Base-by-base conservation (phyloP, 2,888 invertebrate species). In the Octodonta nipae region DNA sequence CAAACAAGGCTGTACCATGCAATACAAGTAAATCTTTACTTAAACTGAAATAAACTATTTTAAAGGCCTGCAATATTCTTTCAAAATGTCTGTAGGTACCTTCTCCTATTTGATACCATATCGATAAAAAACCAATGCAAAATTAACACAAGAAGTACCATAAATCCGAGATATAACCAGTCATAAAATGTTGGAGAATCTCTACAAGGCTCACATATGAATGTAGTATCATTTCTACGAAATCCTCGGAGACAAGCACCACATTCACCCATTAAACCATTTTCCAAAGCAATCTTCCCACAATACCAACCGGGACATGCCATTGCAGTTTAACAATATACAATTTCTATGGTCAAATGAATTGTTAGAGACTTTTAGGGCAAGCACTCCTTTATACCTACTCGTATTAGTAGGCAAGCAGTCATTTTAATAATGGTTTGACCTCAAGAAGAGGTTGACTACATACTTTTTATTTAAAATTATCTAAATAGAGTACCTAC, bases 101-200 rank as follows among this genome's bases (percentile, higher is more conserved):
- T 78, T 54, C 82, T 73, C 41, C 75, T 70, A 59, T 76, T 72
- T 24, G 82, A 74, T 11, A 81, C 77, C 67, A 75, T 70, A 56
- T 93, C 92, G 33, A 95, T 92, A 52, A 85, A 89, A 56, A 87
- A 86, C 75, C 86, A 87, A 60, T 95, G 91, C 34, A 93, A 64
- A 27, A 91, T 78, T 25, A 95, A 63, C 0, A 91, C 84, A 26
- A 92, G 57, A 10, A 93, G 60, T 0, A 83, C 86, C 86, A 95
- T 91, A 54, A 95, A 96, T 2, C 88, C 86, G 13, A 95, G 72
- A 57, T 88, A 91, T 26, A 93, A 70, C 84, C 89, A 91, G 51
- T 93, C 93, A 53, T 95, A 93, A 24, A 86, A 70, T 8, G 75
- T 68, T 0, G 88, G 82, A 17, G 68, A 67, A 32, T 81, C 78